Base-by-base conservation (phyloP, 2,113 vertebrate species). In the Zosterops borbonicus region DNA sequence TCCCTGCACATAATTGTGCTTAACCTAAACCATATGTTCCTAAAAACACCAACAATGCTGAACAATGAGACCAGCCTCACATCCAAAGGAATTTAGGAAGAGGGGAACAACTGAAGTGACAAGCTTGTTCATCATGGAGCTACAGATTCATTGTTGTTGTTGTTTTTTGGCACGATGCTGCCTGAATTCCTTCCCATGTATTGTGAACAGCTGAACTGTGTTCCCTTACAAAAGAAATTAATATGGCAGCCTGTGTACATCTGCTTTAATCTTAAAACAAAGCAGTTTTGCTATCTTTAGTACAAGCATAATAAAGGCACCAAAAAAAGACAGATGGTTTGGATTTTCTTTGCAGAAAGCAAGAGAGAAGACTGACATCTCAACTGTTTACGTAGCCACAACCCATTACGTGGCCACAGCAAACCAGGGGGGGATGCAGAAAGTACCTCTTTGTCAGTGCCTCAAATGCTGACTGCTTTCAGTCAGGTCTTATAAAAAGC, bases 211-310 rank as follows among this genome's bases (percentile, higher is more conserved):
- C 90, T 96, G 81, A 94, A 95, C 71, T 91, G 81, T 67, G 92
- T 35, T 91, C 87, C 88, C 88, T 83, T 52, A 96, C 94, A 90
- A 93, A 97, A 96, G 83, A 96, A 94, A 96, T 97, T 87, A 97
- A 95, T 95, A 97, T 60, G 93, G 96, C 89, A 90, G 96, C 68
- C 93, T 97, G 84, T 25, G 59, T 81, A 92, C 95, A 93, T 97
- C 96, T 97, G 97, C 94, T 97, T 97, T 94, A 92, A 97, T 94
- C 96, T 96, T 87, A 97, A 97, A 97, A 97, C 97, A 98, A 98
- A 97, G 96, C 65, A 78, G 37, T 87, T 92, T 87, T 90, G 83
- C 95, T 92, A 90, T 94, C 93, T 95, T 94, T 78, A 83, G 80
- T 68, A 58, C 47, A 87, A 86, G 75, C 35, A 71, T 50, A 96